Base-by-base conservation (phyloP, 2,888 invertebrate species). In the Melangyna quadrimaculata region DNA sequence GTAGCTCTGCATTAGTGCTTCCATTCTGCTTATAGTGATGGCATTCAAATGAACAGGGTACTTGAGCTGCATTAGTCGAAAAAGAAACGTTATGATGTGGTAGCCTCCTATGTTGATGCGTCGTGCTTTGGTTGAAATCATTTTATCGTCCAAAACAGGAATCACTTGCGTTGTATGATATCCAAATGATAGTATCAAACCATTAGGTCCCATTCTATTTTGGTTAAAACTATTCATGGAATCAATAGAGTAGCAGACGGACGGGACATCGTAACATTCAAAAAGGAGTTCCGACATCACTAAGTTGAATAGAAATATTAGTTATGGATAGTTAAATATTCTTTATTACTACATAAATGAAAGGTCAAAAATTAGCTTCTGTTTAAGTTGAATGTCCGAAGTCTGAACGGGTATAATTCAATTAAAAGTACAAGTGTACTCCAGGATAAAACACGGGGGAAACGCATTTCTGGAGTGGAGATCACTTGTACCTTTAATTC, bases 271-370 rank as follows among this genome's bases (percentile, higher is more conserved):
- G 90, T 98, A 98, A 87, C 97, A 98, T 92, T 98, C 98, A 92
- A 98, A 98, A 53, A 98, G 92, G 72, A 98, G 93, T 91, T 98
- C 98, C 1, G 97, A 97, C 98, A 98, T 98, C 89, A 97, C 98
- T 98, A 32, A 14, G 6, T 19, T 8, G 4, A 3, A 27, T 24
- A 67, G 32, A 24, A 43, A 3, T 12, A 37, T 1, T 3, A 51
- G 55, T 24, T 6, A 2, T 22, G 3, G n/a, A 29, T 63, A 45
- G 19, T 1, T 22, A 48, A 51, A 35, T 9, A n/a, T n/a, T n/a
- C n/a, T n/a, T n/a, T n/a, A n/a, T n/a, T n/a, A n/a, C n/a, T n/a
- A n/a, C n/a, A n/a, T n/a, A n/a, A n/a, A n/a, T n/a, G n/a, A n/a
- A n/a, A n/a, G n/a, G n/a, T n/a, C n/a, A n/a, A n/a, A n/a, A n/a